Conservation (phyloP, 2,113 vertebrate species). For the Sebastes schlegelii region DNA sequence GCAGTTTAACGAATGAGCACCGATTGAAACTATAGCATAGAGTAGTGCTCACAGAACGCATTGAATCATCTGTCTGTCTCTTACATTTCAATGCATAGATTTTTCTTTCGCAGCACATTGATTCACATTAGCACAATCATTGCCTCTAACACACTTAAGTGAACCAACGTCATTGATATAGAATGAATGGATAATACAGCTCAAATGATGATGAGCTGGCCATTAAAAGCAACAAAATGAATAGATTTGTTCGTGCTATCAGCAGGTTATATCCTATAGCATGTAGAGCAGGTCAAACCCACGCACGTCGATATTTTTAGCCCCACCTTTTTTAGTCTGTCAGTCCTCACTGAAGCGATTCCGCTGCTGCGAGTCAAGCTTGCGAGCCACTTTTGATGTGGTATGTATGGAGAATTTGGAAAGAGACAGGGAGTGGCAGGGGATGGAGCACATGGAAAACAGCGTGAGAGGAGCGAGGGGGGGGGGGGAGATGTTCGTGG, state of each 20-base stretch:
- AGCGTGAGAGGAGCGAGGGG: not conserved
- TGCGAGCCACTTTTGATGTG: not conserved
- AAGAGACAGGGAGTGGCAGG: not conserved
- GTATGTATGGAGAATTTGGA: not conserved
- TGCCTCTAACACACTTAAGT: not conserved
- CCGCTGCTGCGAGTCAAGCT: constrained; percentile 29
- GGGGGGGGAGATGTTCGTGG: constrained; percentile 26
- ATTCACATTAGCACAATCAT: not conserved
- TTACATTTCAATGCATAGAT: not conserved
- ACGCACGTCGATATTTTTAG: constrained; percentile 14
- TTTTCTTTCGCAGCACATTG: not conserved
- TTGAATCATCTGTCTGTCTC: not conserved
- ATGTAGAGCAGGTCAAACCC: not conserved
- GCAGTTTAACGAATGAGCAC: not conserved
- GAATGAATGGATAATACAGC: not conserved
- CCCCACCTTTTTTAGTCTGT: not conserved
- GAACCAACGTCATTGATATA: not conserved
- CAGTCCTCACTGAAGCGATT: constrained; percentile 3
- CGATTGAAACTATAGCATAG: not conserved
- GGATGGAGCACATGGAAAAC: constrained; percentile 4
- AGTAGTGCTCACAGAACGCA: not conserved
- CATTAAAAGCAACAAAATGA: not conserved
- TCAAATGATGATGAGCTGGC: not conserved
- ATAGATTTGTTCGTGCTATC: not conserved
- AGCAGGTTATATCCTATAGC: not conserved